Base-by-base conservation (phyloP, 2,888 invertebrate species). In the Leucoma salicis region DNA sequence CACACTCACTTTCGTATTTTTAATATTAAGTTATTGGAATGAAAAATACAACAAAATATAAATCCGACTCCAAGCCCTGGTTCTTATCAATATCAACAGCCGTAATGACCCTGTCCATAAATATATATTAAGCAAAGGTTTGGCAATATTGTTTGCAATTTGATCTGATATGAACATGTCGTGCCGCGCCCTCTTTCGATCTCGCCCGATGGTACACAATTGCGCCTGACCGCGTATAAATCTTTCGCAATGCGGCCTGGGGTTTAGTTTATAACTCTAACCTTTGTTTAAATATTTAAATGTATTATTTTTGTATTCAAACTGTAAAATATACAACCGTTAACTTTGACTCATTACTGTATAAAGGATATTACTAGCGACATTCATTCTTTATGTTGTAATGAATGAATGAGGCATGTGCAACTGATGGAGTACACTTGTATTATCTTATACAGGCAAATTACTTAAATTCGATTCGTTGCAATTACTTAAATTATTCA, bases 141-240 rank as follows among this genome's bases (percentile, higher is more conserved):
- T 61, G 62, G 64, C 49, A 63, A 63, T 63, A 63, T 54, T 59
- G 54, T 56, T 53, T 44, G 58, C 52, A 61, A 57, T 61, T 53
- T 63, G 53, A 63, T 63, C 62, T 61, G 62, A 63, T 63, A 61
- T 42, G 64, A 53, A 43, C 61, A 10, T 16, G 60, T 61, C 64
- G 62, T 61, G 64, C 59, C 72, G 61, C 66, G 67, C 74, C 74
- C 65, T 67, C 61, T 66, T 66, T 55, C 63, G 66, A 70, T 74
- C 60, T 51, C 46, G 41, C 41, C 51, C 54, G 60, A 60, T 60
- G 44, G 45, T 41, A 49, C 46, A 54, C 52, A 66, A 68, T 68
- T 64, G 47, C 52, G 40, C 57, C 49, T 60, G 53, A 57, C 42
- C 44, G 50, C 49, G 50, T 33, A 63, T 70, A 71, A 72, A 70